A percentile compares a stretch with the other conserved stretches of the same genome.
Conservation (phyloP, 1,140 invertebrate genomes). For the Halyomorpha halys region DNA sequence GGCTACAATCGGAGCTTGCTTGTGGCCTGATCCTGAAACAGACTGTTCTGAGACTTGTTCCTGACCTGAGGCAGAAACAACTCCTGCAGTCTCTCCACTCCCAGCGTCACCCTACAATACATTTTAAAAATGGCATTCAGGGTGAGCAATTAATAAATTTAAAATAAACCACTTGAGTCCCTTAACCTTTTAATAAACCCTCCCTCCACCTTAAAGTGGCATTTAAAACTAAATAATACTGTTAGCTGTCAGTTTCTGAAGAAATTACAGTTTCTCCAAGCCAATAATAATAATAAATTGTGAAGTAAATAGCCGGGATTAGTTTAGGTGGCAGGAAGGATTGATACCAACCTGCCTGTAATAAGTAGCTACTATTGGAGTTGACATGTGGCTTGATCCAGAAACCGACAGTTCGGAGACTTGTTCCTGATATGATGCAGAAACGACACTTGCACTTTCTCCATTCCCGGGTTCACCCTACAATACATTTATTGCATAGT, state of each 20-base stretch:
- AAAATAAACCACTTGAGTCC: background rate
- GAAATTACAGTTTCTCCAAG: too few relatives aligned
- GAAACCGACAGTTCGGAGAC: slow-evolving; percentile 26
- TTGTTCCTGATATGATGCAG: slow-evolving; percentile 28
- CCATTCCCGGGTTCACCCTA: slow-evolving; percentile 22
- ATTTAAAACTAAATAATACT: too few relatives aligned
- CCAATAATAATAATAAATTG: too few relatives aligned
- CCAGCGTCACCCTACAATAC: slow-evolving; percentile 19
- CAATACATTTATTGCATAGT: too few relatives aligned
- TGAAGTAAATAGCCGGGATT: too few relatives aligned
- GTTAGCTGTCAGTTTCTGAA: too few relatives aligned
- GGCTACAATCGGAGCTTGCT: slow-evolving; percentile 10
- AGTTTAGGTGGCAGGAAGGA: too few relatives aligned
- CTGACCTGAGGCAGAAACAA: slow-evolving; percentile 28
- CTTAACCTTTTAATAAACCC: too few relatives aligned
- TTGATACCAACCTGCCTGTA: slow-evolving; percentile 4
- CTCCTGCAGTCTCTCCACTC: slow-evolving; percentile 25
- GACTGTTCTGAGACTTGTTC: slow-evolving; percentile 27
- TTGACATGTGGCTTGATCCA: slow-evolving; percentile 19
- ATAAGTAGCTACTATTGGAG: slow-evolving; percentile 8
- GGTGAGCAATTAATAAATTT: background rate
- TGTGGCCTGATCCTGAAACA: slow-evolving; percentile 25
- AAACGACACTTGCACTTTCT: slow-evolving; percentile 26
- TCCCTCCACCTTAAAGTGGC: too few relatives aligned
- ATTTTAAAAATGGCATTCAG: background rate